Base-by-base conservation (phyloP, 2,113 vertebrate species). In the Alosa alosa region DNA sequence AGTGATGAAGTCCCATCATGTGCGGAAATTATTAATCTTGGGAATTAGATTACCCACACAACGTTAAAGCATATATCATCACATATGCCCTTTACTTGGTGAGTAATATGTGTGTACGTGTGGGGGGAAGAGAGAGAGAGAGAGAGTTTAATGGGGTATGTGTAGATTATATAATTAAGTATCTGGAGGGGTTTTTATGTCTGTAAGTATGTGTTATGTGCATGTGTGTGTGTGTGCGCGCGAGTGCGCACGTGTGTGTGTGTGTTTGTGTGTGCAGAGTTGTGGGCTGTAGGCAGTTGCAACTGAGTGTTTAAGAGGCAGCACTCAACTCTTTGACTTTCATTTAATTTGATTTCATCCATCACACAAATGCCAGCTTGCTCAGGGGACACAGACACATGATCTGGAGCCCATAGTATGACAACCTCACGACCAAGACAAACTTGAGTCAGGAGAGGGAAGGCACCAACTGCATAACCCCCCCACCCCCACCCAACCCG, bases 11-110 rank as follows among this genome's bases (percentile, higher is more conserved):
- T 68, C 81, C 83, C 87, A 85, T 84, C 87, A 83, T 52, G 50
- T 81, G 55, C 55, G 78, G 72, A 86, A 84, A 64, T 9, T 15
- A 83, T 82, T 84, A 39, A 50, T 64, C 45, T 81, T 50, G 20
- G 86, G 84, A 86, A 88, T 84, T 84, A 82, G 83, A 88, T 88
- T 55, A 84, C 84, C 39, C 81, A 60, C 31, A 60, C 39, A 83
- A 52, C 52, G 64, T 57, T 41, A 86, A 81, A 75, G 39, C 46
- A 83, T 86, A 83, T 83, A 47, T 83, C 81, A 83, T 20, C 31
- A 44, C 36, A 39, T 46, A 6, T 87, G 86, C 75, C 83, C 83
- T 87, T 87, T 81, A 44, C 45, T 64, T 64, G 60, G 1, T 72
- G 64, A 72, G 64, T 44, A 72, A 72, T 87, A 44, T 22, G 31